Conservation (phyloP, 2,113 vertebrate genomes). For the Cyphomyrus discorhynchus region DNA sequence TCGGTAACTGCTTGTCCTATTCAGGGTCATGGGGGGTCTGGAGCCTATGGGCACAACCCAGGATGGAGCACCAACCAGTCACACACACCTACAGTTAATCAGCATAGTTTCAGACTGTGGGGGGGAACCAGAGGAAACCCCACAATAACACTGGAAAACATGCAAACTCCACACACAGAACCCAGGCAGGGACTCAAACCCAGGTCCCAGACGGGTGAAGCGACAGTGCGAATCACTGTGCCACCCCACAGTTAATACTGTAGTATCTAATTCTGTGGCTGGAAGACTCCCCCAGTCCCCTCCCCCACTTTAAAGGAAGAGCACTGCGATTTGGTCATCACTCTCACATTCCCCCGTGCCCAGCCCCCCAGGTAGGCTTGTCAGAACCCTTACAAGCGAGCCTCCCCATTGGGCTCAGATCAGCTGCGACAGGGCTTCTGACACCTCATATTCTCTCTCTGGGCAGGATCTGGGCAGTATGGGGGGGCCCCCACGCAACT, state of each 20-base stretch:
- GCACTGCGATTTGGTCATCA: conserved; percentile 36
- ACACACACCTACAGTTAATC: background rate
- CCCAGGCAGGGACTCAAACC: background rate
- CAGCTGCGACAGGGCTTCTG: background rate
- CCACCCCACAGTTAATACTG: background rate
- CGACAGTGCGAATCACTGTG: background rate
- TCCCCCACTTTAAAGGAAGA: conserved; percentile 26
- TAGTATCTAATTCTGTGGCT: conserved; percentile 30
- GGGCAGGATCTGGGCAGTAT: conserved; percentile 60
- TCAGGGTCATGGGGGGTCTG: background rate
- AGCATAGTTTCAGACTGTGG: background rate
- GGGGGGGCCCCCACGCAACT: conserved; percentile 64
- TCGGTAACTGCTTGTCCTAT: background rate
- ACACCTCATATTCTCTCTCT: conserved; percentile 13
- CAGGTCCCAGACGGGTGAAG: background rate
- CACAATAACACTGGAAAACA: background rate
- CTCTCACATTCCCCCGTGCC: conserved; percentile 15
- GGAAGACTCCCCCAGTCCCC: conserved; percentile 14
- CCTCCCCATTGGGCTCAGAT: conserved; percentile 40
- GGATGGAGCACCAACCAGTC: background rate
- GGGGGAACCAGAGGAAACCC: background rate
- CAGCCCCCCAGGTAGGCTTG: conserved; percentile 15
- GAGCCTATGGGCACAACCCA: background rate
- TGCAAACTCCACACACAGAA: background rate
- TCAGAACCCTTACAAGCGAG: conserved; percentile 8